These are phyloP conservation scores for Todiramphus saurophagus DNA, from an alignment of 2,113 vertebrate species.

Conservation along the genomic window DNA sequence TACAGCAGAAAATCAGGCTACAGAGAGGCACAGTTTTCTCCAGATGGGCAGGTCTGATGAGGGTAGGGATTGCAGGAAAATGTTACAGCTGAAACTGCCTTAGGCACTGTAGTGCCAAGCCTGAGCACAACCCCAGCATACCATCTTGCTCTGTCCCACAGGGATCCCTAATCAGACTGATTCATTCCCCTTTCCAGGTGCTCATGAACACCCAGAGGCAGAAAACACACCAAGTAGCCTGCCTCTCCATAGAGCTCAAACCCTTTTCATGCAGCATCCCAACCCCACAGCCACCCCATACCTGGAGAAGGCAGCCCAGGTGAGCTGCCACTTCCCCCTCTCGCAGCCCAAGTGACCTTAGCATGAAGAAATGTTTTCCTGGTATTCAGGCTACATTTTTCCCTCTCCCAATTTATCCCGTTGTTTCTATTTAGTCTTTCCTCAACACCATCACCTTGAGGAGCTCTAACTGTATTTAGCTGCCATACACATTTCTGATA, in stretches of 20 bases:
- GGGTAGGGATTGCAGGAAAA: not conserved
- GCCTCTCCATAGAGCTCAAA: not conserved
- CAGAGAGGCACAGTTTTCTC: not conserved
- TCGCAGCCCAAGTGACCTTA: slow-evolving; percentile 1
- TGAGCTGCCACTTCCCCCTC: not conserved
- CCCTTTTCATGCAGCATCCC: not conserved
- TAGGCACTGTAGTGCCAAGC: not conserved
- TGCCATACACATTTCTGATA: not conserved
- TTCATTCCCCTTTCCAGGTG: not conserved
- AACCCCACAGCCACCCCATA: rapidly evolving
- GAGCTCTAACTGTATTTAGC: not conserved
- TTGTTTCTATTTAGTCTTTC: slow-evolving; percentile 29
- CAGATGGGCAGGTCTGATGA: not conserved
- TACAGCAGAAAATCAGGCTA: not conserved
- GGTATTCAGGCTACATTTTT: slow-evolving; percentile 33
- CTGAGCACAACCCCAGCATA: not conserved
- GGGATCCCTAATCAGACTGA: not conserved
- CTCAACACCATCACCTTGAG: not conserved
- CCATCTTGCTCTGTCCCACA: not conserved
- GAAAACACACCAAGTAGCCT: not conserved
- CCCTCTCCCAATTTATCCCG: not conserved
- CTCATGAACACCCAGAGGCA: not conserved
- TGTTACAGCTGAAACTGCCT: rapidly evolving
- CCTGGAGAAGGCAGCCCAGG: not conserved
- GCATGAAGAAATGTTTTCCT: slow-evolving; percentile 39